A percentile compares a stretch with the other conserved stretches of the same genome.
phyloP scores from a whole-genome alignment of 2,113 vertebrate genomes.

The Columba livia region DNA sequence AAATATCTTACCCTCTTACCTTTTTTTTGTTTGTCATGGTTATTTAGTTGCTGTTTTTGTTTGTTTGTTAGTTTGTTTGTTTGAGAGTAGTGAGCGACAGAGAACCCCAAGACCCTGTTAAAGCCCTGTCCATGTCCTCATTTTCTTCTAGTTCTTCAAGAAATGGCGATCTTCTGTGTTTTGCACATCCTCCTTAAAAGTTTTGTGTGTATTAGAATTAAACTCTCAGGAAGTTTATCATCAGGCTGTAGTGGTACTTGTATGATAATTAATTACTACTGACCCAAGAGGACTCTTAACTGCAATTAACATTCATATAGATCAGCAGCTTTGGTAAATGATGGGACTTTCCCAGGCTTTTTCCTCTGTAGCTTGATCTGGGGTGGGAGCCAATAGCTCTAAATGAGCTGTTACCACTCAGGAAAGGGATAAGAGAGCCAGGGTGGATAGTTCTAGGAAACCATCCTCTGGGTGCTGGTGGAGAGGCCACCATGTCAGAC shows the following conservation, averaged over 20 bases:
- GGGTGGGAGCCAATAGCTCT: neutral
- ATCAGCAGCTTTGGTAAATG: neutral
- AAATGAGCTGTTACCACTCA: neutral
- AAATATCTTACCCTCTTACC: neutral
- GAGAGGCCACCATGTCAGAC: neutral
- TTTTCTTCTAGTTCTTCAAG: neutral
- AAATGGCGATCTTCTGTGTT: neutral
- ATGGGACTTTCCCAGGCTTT: slow-evolving; percentile 13
- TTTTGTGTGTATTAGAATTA: neutral
- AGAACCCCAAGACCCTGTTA: neutral
- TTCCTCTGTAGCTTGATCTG: neutral
- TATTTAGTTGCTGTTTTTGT: neutral
- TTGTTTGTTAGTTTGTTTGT: neutral
- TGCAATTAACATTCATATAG: neutral
- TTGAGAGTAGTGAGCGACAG: neutral
- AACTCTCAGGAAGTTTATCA: neutral
- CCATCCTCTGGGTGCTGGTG: neutral
- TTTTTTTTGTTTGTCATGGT: neutral
- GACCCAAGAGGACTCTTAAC: neutral
- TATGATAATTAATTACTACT: neutral
- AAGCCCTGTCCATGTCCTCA: neutral
- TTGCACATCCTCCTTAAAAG: neutral
- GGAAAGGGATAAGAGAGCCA: neutral
- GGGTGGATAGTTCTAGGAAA: neutral
- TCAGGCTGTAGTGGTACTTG: neutral